Conservation (phyloP, 2,797 vertebrate species). For the Galagoides demidoff region DNA sequence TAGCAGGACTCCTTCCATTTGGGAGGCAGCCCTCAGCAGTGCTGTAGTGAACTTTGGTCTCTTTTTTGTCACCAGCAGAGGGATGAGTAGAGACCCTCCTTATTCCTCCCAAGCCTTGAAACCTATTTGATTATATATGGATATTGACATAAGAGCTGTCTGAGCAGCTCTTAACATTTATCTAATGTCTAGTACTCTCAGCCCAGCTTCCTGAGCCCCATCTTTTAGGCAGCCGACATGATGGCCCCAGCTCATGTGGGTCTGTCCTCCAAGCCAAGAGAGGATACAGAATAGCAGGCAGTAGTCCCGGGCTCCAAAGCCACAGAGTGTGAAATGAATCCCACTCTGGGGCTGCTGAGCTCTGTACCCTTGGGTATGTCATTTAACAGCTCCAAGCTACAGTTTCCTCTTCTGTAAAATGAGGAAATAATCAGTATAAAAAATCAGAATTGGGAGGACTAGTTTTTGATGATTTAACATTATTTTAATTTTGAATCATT, state of each 20-base stretch:
- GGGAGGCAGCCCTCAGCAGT: not conserved
- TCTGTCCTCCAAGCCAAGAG: not conserved
- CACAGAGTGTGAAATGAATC: not conserved
- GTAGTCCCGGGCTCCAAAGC: not conserved
- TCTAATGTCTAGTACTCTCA: not conserved
- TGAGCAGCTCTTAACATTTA: not conserved
- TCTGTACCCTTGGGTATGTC: not conserved
- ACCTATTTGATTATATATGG: not conserved
- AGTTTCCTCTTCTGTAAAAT: not conserved
- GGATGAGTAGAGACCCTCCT: not conserved
- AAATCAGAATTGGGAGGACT: not conserved
- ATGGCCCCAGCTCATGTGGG: not conserved
- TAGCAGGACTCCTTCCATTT: not conserved
- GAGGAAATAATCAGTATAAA: not conserved
- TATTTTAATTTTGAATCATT: conserved; percentile 29
- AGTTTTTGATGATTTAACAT: conserved; percentile 14
- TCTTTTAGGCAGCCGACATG: not conserved
- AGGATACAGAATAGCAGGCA: fast-evolving
- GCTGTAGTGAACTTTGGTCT: fast-evolving
- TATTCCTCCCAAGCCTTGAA: not conserved
- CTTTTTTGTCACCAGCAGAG: not conserved
- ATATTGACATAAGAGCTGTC: not conserved
- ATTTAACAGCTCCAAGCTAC: not conserved
- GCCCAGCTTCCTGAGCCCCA: not conserved
- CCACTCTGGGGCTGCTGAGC: not conserved